Percentiles rank a stretch among this genome's conserved stretches.
Evolutionary conservation across 1,140 invertebrate species (phyloP).

Genomic region (Drosophila melanogaster): DNA sequence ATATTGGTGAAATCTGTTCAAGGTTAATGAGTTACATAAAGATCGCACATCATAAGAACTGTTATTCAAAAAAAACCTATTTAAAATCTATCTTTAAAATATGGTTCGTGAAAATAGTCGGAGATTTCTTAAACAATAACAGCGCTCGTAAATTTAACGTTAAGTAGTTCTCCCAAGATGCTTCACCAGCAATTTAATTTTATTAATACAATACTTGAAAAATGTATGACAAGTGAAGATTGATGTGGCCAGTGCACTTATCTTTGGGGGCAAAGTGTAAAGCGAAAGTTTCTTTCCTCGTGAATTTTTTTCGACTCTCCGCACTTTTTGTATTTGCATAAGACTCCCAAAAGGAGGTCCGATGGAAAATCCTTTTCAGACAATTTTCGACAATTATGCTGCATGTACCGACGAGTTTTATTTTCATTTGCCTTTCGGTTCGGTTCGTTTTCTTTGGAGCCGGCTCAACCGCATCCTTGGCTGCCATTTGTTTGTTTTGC

Average conservation of each 20-base stretch:
- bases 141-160: background rate
- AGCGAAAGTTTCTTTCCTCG: constrained; percentile 12
- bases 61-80: no score
- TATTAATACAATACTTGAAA: constrained; percentile 55
- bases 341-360: constrained; percentile 7
- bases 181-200: constrained; percentile 46
- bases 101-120: background rate
- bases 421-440: constrained; percentile 6
- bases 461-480: constrained; percentile 7
- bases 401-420: constrained; percentile 30
- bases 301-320: constrained; percentile 5
- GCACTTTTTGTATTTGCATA: constrained; percentile 27
- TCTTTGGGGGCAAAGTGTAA: constrained; percentile 20
- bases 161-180: constrained; percentile 32
- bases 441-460: constrained; percentile 2
- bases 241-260: constrained; percentile 51
- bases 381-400: constrained; percentile 47
- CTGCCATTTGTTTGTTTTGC: constrained; percentile 58
- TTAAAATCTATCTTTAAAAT: no score
- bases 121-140: background rate
- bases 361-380: constrained; percentile 48
- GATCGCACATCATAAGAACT: no score
- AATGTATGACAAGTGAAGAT: constrained; percentile 54
- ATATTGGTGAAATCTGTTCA: no score
- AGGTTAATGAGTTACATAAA: no score